phyloP scores from a whole-genome alignment of 2,797 vertebrate species.

The Scleropages formosus region DNA sequence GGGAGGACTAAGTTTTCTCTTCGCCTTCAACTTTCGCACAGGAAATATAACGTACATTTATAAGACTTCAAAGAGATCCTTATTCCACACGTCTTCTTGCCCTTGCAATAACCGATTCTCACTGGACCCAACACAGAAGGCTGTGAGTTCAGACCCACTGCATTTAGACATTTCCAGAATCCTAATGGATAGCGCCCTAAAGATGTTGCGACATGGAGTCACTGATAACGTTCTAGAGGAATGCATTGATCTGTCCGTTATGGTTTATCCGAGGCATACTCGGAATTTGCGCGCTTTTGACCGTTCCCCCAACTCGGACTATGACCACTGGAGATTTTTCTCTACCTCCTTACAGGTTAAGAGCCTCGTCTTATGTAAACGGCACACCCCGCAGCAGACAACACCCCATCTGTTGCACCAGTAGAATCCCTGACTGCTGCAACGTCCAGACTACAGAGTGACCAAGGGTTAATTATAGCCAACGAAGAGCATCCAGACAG shows the following conservation, averaged over 20 bases:
- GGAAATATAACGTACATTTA: constrained; percentile 3
- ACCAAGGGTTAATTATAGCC: too few species aligned
- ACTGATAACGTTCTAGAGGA: not conserved
- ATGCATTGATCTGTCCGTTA: not conserved
- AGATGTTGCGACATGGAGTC: not conserved
- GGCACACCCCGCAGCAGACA: not conserved
- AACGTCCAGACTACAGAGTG: too few species aligned
- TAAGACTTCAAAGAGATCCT: not conserved
- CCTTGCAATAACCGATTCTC: not conserved
- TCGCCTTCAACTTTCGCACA: not conserved
- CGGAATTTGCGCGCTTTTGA: not conserved
- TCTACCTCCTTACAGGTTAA: not conserved
- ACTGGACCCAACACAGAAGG: not conserved
- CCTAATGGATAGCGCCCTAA: not conserved
- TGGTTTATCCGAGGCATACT: not conserved
- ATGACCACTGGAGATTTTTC: not conserved
- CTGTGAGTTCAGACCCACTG: not conserved
- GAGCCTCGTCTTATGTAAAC: not conserved
- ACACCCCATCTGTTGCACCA: too few species aligned
- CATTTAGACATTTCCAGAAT: not conserved
- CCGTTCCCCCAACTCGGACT: not conserved
- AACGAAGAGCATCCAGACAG: too few species aligned
- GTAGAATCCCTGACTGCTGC: too few species aligned
- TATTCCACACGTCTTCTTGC: not conserved
- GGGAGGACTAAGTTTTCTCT: not conserved